Conservation (phyloP, 2,888 invertebrate genomes). For the Mylabris sibirica region DNA sequence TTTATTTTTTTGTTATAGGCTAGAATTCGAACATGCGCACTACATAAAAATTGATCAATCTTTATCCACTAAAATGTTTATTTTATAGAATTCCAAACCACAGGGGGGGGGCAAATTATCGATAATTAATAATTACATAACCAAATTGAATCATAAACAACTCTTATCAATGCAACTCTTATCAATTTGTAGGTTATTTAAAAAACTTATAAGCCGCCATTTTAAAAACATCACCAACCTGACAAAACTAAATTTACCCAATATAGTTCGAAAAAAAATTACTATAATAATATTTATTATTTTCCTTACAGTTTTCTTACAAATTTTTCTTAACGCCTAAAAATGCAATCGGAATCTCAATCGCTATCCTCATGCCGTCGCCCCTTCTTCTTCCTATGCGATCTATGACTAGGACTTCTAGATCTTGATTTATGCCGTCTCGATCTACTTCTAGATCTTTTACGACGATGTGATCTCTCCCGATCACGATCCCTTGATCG, state of each 20-base stretch:
- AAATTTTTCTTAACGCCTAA: not conserved
- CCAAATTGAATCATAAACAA: not conserved
- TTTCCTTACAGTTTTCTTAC: conserved; percentile 1
- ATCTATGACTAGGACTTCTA: conserved; percentile 72
- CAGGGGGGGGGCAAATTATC: not conserved
- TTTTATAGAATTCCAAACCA: not conserved
- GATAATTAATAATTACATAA: not conserved
- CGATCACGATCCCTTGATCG: conserved; percentile 60
- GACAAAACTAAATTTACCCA: not conserved
- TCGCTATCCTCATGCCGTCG: conserved; percentile 77
- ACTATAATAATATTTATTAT: not conserved
- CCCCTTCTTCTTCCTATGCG: conserved; percentile 72
- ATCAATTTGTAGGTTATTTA: not conserved
- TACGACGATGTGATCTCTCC: conserved; percentile 71
- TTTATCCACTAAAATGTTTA: conserved; percentile 16
- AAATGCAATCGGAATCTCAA: conserved; percentile 21
- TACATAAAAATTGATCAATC: conserved; percentile 41
- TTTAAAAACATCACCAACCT: not conserved
- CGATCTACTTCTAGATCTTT: conserved; percentile 72
- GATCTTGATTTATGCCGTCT: conserved; percentile 76
- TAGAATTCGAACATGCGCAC: conserved; percentile 37
- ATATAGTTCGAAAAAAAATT: not conserved
- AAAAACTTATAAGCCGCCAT: not conserved
- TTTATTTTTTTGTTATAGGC: conserved; percentile 36
- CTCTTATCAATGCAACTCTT: not conserved